Evolutionary conservation across 92 coral and sea anemone genomes (phyloP), one percentile per base, ranked within the genome.

Genomic region (Scolanthus callimorphus): DNA sequence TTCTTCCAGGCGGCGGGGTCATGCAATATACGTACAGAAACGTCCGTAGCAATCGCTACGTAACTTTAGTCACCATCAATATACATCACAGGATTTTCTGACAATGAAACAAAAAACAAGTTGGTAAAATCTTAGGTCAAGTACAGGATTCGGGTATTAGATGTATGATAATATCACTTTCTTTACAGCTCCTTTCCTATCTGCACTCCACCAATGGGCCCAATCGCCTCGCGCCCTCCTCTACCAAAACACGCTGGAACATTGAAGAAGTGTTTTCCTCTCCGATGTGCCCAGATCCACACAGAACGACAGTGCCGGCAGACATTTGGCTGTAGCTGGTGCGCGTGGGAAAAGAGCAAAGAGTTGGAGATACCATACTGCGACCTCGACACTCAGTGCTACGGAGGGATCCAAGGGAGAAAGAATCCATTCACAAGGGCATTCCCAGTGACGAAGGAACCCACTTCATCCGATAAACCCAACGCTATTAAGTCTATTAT

Each of bases 241-340:
- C 77, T 68, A 6, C 62, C 71, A 20, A 39, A 26, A 21, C 55
- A 81, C 29, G 53, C 73, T 21, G 73, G 50, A 41, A 73, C 67
- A 52, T 73, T 74, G 1, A 71, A 71, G 2, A 49, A 57, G 17
- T 81, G 87, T 63, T 45, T 81, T 56, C 55, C 28, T 8, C 34
- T 52, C 1, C 43, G 57, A 41, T 81, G 87, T 28, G 57, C 49
- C 1, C 24, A 52, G 11, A 56, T 58, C 59, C 17, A 38, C 20
- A 43, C 65, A 22, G 66, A 74, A 62, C 52, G 55, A 1, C 52
- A 53, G 12, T 81, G 87, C 27, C 65, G 68, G 3, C 56, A 74
- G 27, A 57, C 73, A 3, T 81, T 67, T 29, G 78, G 82, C 25
- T 81, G 82, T 53, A 64, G 61, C 54, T 81, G 87, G 87, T 81